phyloP scores from a whole-genome alignment of 1,140 invertebrate species.

The Drosophila micromelanica region DNA sequence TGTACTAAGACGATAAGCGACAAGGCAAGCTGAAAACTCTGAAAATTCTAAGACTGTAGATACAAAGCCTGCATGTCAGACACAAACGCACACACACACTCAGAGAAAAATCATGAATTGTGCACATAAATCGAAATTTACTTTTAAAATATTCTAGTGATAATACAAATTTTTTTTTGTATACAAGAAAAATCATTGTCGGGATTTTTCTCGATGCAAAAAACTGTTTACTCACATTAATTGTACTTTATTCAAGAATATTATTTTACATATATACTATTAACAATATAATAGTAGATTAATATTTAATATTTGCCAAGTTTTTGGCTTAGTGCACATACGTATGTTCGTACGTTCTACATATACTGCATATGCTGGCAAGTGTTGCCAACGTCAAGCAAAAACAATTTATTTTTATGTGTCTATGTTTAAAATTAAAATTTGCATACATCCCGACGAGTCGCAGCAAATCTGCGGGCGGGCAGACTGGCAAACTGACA shows the following conservation, averaged over 20 bases:
- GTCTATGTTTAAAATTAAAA: conserved; percentile 80
- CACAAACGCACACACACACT: conserved; percentile 26
- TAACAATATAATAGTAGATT: too few relatives aligned
- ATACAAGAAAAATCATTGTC: too few relatives aligned
- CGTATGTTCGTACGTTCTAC: not conserved
- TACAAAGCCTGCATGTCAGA: conserved; percentile 64
- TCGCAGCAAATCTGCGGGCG: conserved; percentile 43
- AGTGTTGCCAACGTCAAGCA: conserved; percentile 63
- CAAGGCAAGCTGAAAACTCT: conserved; percentile 31
- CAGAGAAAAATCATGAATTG: too few relatives aligned
- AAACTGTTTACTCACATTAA: too few relatives aligned
- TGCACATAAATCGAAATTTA: too few relatives aligned
- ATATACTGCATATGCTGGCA: conserved; percentile 63
- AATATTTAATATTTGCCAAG: too few relatives aligned
- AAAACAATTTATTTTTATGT: conserved; percentile 80
- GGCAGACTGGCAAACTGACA: conserved; percentile 19
- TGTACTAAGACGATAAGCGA: conserved; percentile 38
- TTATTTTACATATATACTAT: too few relatives aligned
- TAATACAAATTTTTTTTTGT: too few relatives aligned
- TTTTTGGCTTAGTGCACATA: not conserved
- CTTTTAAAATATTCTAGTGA: too few relatives aligned
- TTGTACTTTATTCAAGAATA: too few relatives aligned
- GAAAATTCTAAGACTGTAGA: conserved; percentile 29
- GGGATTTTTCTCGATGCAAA: too few relatives aligned
- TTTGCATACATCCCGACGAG: conserved; percentile 53